Evolutionary conservation across 2,888 invertebrate species (phyloP).

Genomic region (Antheraea yamamai): DNA sequence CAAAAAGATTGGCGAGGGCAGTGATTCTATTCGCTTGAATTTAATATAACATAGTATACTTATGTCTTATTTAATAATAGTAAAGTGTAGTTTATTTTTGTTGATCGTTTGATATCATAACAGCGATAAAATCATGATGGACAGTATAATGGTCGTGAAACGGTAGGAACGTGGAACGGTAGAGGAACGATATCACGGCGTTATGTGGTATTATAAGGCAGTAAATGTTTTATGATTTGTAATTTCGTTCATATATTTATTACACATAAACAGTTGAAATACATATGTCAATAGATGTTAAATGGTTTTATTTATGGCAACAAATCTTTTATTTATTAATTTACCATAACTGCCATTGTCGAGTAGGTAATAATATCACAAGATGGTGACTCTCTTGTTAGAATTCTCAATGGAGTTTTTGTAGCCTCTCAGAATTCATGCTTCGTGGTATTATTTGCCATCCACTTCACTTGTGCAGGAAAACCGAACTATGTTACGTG

Average conservation of each 20-base stretch:
- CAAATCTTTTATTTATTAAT: no score
- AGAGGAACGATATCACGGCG: neutral
- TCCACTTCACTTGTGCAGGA: no score
- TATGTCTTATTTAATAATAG: neutral
- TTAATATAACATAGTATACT: neutral
- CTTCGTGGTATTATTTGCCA: no score
- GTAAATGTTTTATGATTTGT: conserved; percentile 2
- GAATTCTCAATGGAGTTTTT: no score
- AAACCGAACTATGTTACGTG: no score
- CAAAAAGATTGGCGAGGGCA: no score
- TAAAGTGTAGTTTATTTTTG: neutral
- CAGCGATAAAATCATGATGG: neutral
- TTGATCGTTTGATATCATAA: neutral
- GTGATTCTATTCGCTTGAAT: neutral
- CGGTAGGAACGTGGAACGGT: neutral
- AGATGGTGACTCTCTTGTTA: no score
- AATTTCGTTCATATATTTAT: neutral
- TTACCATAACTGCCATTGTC: no score
- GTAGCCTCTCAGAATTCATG: no score
- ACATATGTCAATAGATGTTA: neutral
- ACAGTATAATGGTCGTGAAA: neutral
- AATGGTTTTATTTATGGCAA: no score
- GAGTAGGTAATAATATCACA: no score
- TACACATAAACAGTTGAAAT: neutral
- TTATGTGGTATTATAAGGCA: neutral